Evolutionary conservation across 2,888 invertebrate genomes (phyloP).

Genomic region (Tanypteryx hageni): DNA sequence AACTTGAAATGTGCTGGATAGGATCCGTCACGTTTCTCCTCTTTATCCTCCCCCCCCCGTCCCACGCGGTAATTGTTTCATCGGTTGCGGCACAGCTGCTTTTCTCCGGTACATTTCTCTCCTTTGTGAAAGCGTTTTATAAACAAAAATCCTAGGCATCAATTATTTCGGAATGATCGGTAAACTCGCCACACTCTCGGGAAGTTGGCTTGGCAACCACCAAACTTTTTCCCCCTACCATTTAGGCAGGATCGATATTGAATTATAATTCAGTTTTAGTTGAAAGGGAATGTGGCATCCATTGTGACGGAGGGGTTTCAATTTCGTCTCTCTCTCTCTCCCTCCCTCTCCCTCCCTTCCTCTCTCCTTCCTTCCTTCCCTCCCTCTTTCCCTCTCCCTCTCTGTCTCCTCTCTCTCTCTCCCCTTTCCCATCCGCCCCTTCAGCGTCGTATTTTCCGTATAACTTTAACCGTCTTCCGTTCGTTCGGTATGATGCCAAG

Average conservation of each 20-base stretch:
- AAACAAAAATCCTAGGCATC: not conserved
- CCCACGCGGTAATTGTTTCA: not conserved
- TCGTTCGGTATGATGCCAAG: not conserved
- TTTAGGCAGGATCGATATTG: not conserved
- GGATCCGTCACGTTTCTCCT: not conserved
- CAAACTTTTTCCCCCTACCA: too few species aligned
- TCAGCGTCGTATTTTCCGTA: not conserved
- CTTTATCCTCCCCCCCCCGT: not conserved
- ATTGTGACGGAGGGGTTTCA: constrained; percentile 34
- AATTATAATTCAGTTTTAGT: constrained; percentile 7
- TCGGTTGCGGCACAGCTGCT: not conserved
- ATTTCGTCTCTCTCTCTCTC: not conserved
- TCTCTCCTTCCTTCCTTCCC: not conserved
- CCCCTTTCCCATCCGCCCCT: too few species aligned
- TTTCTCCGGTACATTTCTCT: not conserved
- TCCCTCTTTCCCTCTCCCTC: not conserved
- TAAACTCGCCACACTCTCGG: not conserved
- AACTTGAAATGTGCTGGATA: not conserved
- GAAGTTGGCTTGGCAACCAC: not conserved
- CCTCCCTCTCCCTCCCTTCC: not conserved
- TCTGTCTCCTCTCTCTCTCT: not conserved
- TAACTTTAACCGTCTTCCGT: not conserved
- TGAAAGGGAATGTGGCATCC: not conserved
- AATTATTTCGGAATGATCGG: not conserved
- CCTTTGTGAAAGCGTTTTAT: not conserved